phyloP scores from a whole-genome alignment of 2,797 vertebrate species.

The Rhabdomys pumilio region DNA sequence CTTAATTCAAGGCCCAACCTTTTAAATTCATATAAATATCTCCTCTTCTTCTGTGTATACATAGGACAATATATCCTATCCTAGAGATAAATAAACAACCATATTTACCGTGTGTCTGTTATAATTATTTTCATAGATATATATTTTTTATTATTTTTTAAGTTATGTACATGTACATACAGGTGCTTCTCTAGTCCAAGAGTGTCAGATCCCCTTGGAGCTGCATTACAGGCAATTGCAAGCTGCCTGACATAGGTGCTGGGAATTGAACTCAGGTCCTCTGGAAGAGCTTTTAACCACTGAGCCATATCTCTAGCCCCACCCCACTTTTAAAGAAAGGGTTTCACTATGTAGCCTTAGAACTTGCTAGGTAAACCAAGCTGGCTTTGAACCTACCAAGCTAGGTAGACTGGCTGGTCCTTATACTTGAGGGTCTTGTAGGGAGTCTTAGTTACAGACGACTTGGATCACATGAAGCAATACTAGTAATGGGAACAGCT shows the following conservation, averaged over 20 bases:
- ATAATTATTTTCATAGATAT: not conserved
- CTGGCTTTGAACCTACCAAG: not conserved
- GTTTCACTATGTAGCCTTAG: not conserved
- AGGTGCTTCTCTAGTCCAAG: not conserved
- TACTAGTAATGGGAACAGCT: not conserved
- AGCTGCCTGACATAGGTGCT: not conserved
- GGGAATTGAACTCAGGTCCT: not conserved
- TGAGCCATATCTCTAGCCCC: not conserved
- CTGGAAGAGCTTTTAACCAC: not conserved
- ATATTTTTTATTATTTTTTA: not conserved
- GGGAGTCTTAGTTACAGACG: not conserved
- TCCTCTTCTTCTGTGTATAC: not conserved
- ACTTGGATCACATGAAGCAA: not conserved
- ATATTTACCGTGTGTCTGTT: conserved; percentile 43
- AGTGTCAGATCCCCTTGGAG: not conserved
- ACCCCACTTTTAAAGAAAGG: not conserved
- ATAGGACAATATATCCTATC: not conserved
- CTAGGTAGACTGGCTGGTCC: not conserved
- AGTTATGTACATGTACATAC: not conserved
- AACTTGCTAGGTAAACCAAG: not conserved
- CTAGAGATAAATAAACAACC: conserved; percentile 70
- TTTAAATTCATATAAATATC: not conserved
- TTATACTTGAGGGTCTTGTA: not conserved
- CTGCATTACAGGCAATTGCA: not conserved
- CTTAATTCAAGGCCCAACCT: not conserved